These are phyloP conservation scores for Ochotona princeps DNA, from an alignment of 2,113 vertebrate species.

Conservation along the genomic window DNA sequence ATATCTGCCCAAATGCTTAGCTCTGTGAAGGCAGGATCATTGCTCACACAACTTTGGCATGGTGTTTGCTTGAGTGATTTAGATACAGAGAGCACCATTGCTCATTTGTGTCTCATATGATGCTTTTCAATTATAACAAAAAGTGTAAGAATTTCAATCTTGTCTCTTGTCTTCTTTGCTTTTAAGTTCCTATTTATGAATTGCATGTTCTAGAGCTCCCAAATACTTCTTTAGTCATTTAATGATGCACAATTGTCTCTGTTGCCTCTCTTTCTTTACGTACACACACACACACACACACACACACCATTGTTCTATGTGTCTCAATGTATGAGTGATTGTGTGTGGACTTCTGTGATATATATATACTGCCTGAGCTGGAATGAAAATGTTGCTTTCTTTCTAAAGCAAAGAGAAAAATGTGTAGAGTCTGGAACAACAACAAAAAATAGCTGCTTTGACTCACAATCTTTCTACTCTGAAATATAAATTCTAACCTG, in stretches of 20 bases:
- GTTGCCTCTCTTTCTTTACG: neutral
- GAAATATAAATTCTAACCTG: slow-evolving; percentile 70
- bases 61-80: neutral
- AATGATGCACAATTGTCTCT: neutral
- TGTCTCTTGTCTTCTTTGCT: neutral
- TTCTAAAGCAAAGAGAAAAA: slow-evolving; percentile 76
- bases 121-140: neutral
- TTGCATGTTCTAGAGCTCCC: neutral
- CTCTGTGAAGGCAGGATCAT: neutral
- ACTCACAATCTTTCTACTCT: slow-evolving; percentile 54
- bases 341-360: slow-evolving; percentile 62
- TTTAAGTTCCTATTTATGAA: neutral
- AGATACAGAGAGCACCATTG: neutral
- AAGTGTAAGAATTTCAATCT: neutral
- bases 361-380: slow-evolving; percentile 49
- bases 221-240: neutral
- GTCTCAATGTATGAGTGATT: neutral
- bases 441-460: slow-evolving; percentile 73
- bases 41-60: neutral
- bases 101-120: neutral
- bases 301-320: neutral
- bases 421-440: slow-evolving; percentile 67
- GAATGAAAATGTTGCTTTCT: slow-evolving; percentile 74
- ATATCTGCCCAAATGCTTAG: neutral
- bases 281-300: neutral